These are phyloP conservation scores for Diloba caeruleocephala DNA, from an alignment of 2,888 invertebrate species.

Conservation along the genomic window DNA sequence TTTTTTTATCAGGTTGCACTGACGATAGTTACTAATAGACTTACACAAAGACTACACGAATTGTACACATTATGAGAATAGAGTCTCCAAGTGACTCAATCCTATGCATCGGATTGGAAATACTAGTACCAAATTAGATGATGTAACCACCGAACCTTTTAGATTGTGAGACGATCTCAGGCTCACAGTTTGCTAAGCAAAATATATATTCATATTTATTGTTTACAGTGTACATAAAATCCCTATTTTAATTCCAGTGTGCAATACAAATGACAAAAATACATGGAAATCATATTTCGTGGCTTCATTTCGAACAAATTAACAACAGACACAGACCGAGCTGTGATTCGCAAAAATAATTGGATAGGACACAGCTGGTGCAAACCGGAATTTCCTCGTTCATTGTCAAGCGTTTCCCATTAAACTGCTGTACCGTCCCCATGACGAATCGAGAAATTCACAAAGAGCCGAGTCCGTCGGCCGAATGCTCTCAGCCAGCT, in stretches of 20 bases:
- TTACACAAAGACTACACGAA: too few species aligned
- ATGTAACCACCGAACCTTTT: constrained; percentile 41
- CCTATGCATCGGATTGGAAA: constrained; percentile 20
- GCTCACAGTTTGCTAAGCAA: constrained; percentile 25
- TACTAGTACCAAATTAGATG: constrained; percentile 30
- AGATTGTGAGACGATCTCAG: constrained; percentile 40
- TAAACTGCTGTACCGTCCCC: constrained; percentile 66
- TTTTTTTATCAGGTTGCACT: too few species aligned
- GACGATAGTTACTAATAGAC: too few species aligned
- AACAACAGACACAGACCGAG: constrained; percentile 54
- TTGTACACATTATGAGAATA: too few species aligned
- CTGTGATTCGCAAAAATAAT: constrained; percentile 75
- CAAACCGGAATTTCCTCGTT: constrained; percentile 77
- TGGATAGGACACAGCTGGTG: constrained; percentile 70
- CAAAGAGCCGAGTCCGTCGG: constrained; percentile 65
- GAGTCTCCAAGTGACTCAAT: constrained; percentile 35
- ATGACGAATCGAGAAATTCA: constrained; percentile 73
- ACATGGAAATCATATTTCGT: constrained; percentile 6
- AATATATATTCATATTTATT: too few species aligned
- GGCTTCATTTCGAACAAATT: constrained; percentile 36
- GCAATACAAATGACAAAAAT: constrained; percentile 1
- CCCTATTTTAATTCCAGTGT: constrained; percentile 2
- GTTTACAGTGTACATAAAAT: too few species aligned
- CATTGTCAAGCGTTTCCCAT: constrained; percentile 77
- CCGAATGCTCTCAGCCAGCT: constrained; percentile 47